Base-by-base conservation (phyloP, 1,140 invertebrate species). In the Megalonaias nervosa region DNA sequence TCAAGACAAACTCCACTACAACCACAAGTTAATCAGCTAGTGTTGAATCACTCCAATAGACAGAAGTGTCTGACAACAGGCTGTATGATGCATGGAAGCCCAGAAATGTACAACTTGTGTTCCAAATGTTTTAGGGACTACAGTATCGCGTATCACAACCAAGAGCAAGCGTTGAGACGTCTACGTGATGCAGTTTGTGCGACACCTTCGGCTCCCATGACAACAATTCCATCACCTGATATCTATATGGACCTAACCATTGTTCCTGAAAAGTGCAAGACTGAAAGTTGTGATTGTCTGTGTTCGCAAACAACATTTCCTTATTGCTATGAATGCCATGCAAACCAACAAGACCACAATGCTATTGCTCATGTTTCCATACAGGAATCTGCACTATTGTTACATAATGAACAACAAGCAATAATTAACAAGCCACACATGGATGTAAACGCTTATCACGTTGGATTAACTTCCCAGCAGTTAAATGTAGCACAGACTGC, bases 221-320 rank as follows among this genome's bases (percentile, higher is more conserved):
- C 38, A 48, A 38, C 5, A 38, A 48, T 48, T 48, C 38, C 38
- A 6, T 11, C 38, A 48, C 38, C 38, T 48, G 38, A 48, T 48
- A 48, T 6, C 0, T 65, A 71, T 21, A 67, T 60, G 68, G 67
- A 81, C 70, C 19, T 83, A 68, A 26, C 76, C 76, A 31, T 78
- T 66, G 79, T 83, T 73, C 75, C 67, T 31, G 78, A 82, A 60
- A 74, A 70, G 31, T 86, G 85, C 61, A 57, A 62, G 48, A 81
- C 66, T 66, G 66, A 67, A 57, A 64, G 67, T 21, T 89, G 88
- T 83, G 79, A 81, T 17, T 85, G 82, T 66, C 76, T 72, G 31
- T 83, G 82, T 21, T 87, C 88, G 0, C 74, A 66, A 15, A 71
- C 84, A 26, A 89, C 86, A 31, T 83, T 66, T 56, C 88, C 88